A percentile compares a stretch with the other conserved stretches of the same genome.
Evolutionary conservation across 2,888 invertebrate species (phyloP).

Genomic region (Dioctria linearis): DNA sequence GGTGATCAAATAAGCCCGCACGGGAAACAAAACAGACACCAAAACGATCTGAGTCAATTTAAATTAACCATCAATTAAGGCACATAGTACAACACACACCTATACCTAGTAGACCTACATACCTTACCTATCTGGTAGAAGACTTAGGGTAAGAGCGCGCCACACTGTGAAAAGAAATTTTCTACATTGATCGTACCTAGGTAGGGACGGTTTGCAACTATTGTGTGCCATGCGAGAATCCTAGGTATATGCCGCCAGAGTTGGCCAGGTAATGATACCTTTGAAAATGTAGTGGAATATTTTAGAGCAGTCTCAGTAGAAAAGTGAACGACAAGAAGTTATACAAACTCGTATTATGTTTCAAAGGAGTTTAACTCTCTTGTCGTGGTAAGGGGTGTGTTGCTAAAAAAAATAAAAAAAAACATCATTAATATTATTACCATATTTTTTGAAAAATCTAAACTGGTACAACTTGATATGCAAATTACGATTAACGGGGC

Average conservation of each 20-base stretch:
- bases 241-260: neutral
- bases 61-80: conserved; percentile 55
- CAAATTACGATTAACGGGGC: conserved; percentile 24
- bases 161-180: conserved; percentile 14
- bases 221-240: neutral
- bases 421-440: conserved; percentile 9
- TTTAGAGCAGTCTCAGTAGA: neutral
- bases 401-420: neutral
- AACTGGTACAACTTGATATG: conserved; percentile 43
- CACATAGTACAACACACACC: neutral
- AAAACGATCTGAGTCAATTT: conserved; percentile 54
- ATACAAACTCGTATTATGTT: neutral
- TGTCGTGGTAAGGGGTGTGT: neutral
- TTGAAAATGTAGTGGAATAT: conserved; percentile 28
- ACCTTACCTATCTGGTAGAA: neutral
- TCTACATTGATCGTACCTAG: conserved; percentile 25
- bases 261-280: conserved; percentile 26
- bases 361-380: neutral
- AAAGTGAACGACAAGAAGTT: conserved; percentile 4
- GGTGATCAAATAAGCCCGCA: conserved; percentile 32
- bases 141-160: conserved; percentile 5
- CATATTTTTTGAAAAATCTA: neutral
- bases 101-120: neutral
- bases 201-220: neutral
- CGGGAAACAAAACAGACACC: conserved; percentile 54